Conservation (phyloP, 2,797 vertebrate species). For the Chiloscyllium punctatum region DNA sequence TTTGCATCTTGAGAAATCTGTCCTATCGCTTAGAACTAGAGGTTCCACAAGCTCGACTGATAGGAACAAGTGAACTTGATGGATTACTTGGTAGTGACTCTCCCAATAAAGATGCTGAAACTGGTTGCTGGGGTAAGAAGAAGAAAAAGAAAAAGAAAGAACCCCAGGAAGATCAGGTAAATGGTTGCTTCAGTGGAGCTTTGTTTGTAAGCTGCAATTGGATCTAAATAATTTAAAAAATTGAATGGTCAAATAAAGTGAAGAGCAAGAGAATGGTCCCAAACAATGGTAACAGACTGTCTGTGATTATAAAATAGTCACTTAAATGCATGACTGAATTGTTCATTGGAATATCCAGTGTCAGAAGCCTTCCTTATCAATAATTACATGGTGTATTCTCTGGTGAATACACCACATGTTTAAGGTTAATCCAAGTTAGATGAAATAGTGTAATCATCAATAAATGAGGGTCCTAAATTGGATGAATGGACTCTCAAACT, state of each 20-base stretch:
- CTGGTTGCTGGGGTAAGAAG: conserved; percentile 93
- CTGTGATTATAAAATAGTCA: background rate
- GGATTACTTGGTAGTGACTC: conserved; percentile 79
- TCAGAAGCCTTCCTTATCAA: background rate
- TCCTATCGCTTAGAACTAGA: conserved; percentile 93
- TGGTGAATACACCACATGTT: background rate
- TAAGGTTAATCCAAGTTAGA: background rate
- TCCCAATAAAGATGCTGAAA: conserved; percentile 81
- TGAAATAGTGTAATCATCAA: background rate
- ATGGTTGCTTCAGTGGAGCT: conserved; percentile 49
- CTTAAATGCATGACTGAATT: background rate
- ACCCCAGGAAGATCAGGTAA: conserved; percentile 75
- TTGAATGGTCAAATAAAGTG: background rate
- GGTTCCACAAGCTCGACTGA: conserved; percentile 76
- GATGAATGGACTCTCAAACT: background rate
- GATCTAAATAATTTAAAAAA: background rate
- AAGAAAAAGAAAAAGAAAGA: conserved; percentile 92
- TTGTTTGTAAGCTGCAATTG: background rate
- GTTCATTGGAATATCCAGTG: background rate
- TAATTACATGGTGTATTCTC: background rate
- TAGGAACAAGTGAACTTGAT: conserved; percentile 77
- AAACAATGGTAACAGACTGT: background rate
- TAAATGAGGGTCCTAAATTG: background rate
- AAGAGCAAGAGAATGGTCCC: background rate
- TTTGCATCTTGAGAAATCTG: conserved; percentile 93